Evolutionary conservation across 2,888 invertebrate genomes (phyloP).

Genomic region (Seira musarum): DNA sequence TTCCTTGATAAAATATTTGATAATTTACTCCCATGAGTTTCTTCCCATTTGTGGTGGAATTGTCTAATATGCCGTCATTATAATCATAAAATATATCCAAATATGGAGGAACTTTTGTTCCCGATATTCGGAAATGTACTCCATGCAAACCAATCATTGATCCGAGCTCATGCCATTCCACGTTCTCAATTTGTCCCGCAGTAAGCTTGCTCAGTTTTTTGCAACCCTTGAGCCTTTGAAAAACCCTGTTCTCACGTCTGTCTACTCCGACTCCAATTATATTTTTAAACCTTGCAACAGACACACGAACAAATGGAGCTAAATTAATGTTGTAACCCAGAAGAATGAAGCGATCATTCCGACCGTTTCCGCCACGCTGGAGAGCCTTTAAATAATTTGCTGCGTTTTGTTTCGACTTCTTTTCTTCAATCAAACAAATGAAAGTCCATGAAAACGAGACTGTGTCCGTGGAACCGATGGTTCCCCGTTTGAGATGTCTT

Average conservation of each 20-base stretch:
- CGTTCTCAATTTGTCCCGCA: no score
- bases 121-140: conserved; percentile 53
- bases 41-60: background rate
- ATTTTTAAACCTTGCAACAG: conserved; percentile 22
- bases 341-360: conserved; percentile 29
- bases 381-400: conserved; percentile 27
- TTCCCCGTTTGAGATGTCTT: background rate
- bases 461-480: background rate
- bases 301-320: background rate
- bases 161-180: no score
- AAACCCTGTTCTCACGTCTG: background rate
- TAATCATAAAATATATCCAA: conserved; percentile 24
- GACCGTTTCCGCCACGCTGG: conserved; percentile 20
- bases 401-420: background rate
- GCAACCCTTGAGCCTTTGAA: no score
- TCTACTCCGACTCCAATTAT: conserved; percentile 17
- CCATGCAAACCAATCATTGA: conserved; percentile 7
- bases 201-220: no score
- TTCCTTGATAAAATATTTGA: conserved; percentile 40
- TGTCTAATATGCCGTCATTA: background rate
- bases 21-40: conserved; percentile 47
- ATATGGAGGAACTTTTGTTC: conserved; percentile 56
- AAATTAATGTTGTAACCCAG: background rate
- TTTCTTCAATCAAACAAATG: conserved; percentile 36
- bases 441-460: conserved; percentile 33